These are phyloP conservation scores for Acrocyrtus sp. DNA, from an alignment of 2,888 invertebrate species.

Conservation along the genomic window DNA sequence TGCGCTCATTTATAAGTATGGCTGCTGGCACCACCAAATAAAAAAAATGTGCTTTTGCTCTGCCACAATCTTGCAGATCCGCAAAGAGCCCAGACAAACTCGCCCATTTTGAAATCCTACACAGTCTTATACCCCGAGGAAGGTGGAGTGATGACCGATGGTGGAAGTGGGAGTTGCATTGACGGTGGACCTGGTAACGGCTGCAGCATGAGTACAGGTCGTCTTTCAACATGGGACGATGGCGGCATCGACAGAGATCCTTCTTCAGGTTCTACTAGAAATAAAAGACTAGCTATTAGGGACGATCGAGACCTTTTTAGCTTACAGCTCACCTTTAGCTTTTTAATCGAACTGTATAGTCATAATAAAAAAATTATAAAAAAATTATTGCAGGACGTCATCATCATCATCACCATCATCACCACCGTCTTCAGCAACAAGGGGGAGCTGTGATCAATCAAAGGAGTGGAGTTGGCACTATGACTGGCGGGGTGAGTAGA, in stretches of 20 bases:
- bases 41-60: not conserved
- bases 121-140: slow-evolving; percentile 59
- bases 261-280: too few species aligned
- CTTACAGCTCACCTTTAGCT: too few species aligned
- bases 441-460: slow-evolving; percentile 19
- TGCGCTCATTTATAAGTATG: too few species aligned
- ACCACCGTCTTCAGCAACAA: too few species aligned
- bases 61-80: slow-evolving; percentile 52
- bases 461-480: slow-evolving; percentile 9
- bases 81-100: slow-evolving; percentile 56
- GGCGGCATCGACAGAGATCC: too few species aligned
- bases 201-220: slow-evolving; percentile 34
- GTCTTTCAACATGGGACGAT: slow-evolving; percentile 17
- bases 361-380: not conserved
- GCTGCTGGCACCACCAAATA: too few species aligned
- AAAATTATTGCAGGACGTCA: not conserved
- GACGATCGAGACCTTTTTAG: too few species aligned
- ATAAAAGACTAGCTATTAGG: too few species aligned
- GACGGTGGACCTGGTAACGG: not conserved
- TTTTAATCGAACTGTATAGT: too few species aligned
- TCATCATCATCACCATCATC: too few species aligned
- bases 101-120: slow-evolving; percentile 62
- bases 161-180: slow-evolving; percentile 2
- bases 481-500: slow-evolving; percentile 14
- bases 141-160: slow-evolving; percentile 24